A percentile compares a stretch with the other conserved stretches of the same genome.
Conservation (phyloP, 1,140 invertebrate species). For the Ips typographus region DNA sequence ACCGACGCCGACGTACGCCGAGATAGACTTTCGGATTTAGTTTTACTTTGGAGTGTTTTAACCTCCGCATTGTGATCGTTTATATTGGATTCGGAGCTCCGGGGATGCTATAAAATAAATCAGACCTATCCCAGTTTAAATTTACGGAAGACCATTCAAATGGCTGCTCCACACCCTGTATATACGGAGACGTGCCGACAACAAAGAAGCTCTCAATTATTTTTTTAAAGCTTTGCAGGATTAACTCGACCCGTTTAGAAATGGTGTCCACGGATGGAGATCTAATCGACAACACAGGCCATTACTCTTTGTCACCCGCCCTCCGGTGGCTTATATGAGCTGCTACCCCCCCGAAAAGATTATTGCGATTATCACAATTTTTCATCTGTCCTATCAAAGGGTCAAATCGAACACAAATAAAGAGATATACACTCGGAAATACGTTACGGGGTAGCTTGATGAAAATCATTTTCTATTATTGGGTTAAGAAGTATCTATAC, state of each 20-base stretch:
- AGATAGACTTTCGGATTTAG: constrained; percentile 34
- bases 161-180: neutral
- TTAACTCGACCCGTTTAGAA: constrained; percentile 23
- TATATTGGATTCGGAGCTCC: constrained; percentile 15
- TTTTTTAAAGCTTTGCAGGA: constrained; percentile 29
- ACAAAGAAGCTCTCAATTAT: constrained; percentile 30
- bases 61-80: constrained; percentile 25
- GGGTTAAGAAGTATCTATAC: neutral
- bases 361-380: constrained; percentile 28
- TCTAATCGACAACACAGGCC: constrained; percentile 30
- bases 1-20: constrained; percentile 42
- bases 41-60: constrained; percentile 29
- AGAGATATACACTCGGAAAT: neutral
- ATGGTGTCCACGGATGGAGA: constrained; percentile 23
- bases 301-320: constrained; percentile 36
- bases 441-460: neutral
- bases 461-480: neutral
- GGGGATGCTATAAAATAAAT: constrained; percentile 2
- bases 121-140: neutral
- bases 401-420: constrained; percentile 34
- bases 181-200: constrained; percentile 21
- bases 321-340: constrained; percentile 23
- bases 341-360: constrained; percentile 18
- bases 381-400: constrained; percentile 29
- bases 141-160: too few relatives aligned